Evolutionary conservation across 2,113 vertebrate genomes (phyloP), one percentile per base, ranked within the genome.

Genomic region (Hipposideros armiger): DNA sequence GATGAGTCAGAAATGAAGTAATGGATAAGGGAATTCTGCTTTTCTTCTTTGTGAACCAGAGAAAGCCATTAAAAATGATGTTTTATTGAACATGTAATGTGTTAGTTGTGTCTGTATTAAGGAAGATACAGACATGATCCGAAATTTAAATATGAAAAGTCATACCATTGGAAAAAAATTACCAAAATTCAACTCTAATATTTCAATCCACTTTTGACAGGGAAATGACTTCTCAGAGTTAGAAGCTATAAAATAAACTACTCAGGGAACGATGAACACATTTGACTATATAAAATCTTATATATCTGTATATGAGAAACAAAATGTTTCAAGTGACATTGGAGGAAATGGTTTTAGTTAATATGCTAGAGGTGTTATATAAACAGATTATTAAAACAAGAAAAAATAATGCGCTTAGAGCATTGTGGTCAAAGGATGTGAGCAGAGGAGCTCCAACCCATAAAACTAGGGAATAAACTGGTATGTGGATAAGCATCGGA

Each of bases 1-100:
- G 42, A 86, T 62, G 50, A 92, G 72, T 52, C 45, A 83, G 89
- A 94, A 50, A 54, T 72, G 36, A 94, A 91, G 14, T 50, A 80
- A 70, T 80, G 40, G 69, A 50, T 52, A 80, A 47, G 36, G 47
- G 42, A 90, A 32, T 0, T 1, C 56, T 11, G 3, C 14, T 28
- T 5, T 22, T 54, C 45, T 88, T 94, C 56, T 82, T 91, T 78
- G 47, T 40, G 69, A 89, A 54, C 72, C 28, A 14, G 54, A 80
- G 78, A 70, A 76, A 92, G 58, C 11, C 45, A 66, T 74, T 94
- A 28, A n/a, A 94, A 73, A 69, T 60, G 32, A 20, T 69, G 56
- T 26, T 58, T 91, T 64, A 70, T 60, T 73, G 60, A 73, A 64
- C 50, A 30, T 78, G 9, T 56, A 54, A 40, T 70, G 32, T 58